phyloP scores from a whole-genome alignment of 2,113 vertebrate genomes.

The Solea solea region DNA sequence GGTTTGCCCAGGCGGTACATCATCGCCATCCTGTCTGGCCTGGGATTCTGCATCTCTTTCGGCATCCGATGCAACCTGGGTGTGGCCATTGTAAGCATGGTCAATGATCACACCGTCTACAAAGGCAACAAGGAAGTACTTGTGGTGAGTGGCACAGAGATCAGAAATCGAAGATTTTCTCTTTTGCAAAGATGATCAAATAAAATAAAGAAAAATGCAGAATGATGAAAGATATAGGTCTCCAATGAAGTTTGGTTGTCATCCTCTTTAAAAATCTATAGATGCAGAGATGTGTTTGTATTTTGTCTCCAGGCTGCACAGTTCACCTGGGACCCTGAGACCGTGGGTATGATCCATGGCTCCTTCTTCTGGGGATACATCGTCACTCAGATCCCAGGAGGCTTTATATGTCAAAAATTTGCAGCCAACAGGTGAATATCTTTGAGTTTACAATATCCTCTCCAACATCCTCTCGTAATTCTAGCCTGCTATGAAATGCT shows the following conservation, averaged over 20 bases:
- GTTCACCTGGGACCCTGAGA: constrained; percentile 94
- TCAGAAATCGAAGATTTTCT: neutral
- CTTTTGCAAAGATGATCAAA: no score
- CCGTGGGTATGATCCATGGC: constrained; percentile 94
- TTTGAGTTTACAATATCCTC: neutral
- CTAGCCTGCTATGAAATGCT: no score
- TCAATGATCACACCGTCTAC: constrained; percentile 91
- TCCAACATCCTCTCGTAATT: neutral
- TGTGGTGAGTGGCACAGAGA: constrained; percentile 79
- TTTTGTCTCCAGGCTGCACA: constrained; percentile 84
- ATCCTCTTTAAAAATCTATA: neutral
- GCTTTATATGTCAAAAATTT: constrained; percentile 93
- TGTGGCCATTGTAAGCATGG: constrained; percentile 96
- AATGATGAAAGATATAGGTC: neutral
- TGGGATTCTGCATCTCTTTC: constrained; percentile 95
- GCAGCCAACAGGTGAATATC: constrained; percentile 89
- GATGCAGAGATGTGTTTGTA: neutral
- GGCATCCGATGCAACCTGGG: constrained; percentile 95
- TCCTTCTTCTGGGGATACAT: constrained; percentile 98
- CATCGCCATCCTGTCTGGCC: constrained; percentile 92
- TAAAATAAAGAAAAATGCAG: no score
- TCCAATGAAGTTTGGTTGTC: neutral
- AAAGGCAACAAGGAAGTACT: constrained; percentile 87
- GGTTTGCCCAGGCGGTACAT: constrained; percentile 91
- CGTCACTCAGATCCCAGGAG: constrained; percentile 93